Percentiles rank a stretch among this genome's conserved stretches.
These are phyloP conservation scores for Chouioia cunea DNA, from an alignment of 2,888 invertebrate species.

Conservation along the genomic window DNA sequence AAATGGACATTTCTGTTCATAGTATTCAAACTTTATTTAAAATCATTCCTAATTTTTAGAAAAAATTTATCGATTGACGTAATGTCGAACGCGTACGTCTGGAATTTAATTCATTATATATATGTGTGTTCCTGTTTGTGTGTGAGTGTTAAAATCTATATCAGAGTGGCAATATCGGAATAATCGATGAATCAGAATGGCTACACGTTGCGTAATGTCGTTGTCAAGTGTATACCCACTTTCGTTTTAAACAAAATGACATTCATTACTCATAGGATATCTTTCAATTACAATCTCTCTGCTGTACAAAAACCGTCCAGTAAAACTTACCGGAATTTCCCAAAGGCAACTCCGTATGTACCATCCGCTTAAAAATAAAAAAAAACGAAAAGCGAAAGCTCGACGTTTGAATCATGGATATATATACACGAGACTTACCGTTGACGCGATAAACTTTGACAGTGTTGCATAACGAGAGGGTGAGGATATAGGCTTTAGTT, in stretches of 20 bases:
- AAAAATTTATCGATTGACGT: background rate
- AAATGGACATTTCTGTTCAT: conserved; percentile 22
- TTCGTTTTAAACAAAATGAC: no score
- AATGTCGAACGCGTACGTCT: conserved; percentile 1
- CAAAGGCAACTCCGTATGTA: background rate
- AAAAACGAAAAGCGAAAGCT: conserved; percentile 4
- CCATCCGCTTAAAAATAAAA: conserved; percentile 1
- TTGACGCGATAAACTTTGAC: conserved; percentile 1
- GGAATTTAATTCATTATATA: background rate
- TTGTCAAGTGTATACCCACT: no score
- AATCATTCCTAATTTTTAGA: conserved; percentile 13
- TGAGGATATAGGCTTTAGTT: conserved; percentile 16
- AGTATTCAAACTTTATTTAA: background rate
- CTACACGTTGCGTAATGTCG: no score
- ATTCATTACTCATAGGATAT: no score
- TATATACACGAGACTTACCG: background rate
- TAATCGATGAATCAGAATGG: no score
- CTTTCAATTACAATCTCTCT: no score
- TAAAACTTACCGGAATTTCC: conserved; percentile 10
- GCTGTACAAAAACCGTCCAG: background rate
- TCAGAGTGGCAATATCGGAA: no score
- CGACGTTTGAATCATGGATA: background rate
- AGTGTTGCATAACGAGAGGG: background rate
- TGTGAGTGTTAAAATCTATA: no score
- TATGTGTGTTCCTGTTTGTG: no score